Percentiles rank a stretch among this genome's conserved stretches.
Conservation (phyloP, 2,888 invertebrate species). For the Sisyra nigra region DNA sequence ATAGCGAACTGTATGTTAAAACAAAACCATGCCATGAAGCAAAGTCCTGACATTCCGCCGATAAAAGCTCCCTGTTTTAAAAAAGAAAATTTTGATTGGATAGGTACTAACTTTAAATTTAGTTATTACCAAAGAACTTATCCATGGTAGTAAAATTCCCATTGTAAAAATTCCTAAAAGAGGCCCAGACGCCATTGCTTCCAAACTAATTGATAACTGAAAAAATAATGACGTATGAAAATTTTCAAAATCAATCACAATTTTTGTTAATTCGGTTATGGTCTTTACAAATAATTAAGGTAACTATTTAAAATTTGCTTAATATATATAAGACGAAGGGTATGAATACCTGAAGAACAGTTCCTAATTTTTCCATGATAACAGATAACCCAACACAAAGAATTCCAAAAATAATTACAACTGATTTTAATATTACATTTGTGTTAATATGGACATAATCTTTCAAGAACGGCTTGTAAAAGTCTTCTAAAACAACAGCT, state of each 20-base stretch:
- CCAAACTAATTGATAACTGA: constrained; percentile 40
- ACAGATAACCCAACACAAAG: constrained; percentile 44
- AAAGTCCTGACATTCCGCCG: constrained; percentile 47
- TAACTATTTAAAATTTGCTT: not conserved
- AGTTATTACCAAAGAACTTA: constrained; percentile 39
- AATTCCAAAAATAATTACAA: constrained; percentile 44
- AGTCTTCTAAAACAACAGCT: constrained; percentile 57
- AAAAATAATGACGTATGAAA: constrained; percentile 14
- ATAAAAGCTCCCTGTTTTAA: constrained; percentile 44
- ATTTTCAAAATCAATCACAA: no score
- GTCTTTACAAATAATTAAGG: no score
- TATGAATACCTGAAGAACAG: constrained; percentile 41
- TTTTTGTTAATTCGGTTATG: no score
- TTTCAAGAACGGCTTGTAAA: constrained; percentile 38
- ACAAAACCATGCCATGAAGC: constrained; percentile 18
- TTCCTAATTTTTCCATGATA: constrained; percentile 48
- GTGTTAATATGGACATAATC: constrained; percentile 37
- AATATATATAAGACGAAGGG: no score
- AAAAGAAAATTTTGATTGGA: no score
- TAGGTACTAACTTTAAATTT: no score
- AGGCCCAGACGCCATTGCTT: constrained; percentile 49
- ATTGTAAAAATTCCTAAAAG: constrained; percentile 49
- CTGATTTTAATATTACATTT: constrained; percentile 44
- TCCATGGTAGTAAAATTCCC: constrained; percentile 51
- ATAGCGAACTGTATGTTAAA: no score